Percentiles rank a stretch among this genome's conserved stretches.
Conservation (phyloP, 2,797 vertebrate genomes). For the Pipistrellus nathusii region DNA sequence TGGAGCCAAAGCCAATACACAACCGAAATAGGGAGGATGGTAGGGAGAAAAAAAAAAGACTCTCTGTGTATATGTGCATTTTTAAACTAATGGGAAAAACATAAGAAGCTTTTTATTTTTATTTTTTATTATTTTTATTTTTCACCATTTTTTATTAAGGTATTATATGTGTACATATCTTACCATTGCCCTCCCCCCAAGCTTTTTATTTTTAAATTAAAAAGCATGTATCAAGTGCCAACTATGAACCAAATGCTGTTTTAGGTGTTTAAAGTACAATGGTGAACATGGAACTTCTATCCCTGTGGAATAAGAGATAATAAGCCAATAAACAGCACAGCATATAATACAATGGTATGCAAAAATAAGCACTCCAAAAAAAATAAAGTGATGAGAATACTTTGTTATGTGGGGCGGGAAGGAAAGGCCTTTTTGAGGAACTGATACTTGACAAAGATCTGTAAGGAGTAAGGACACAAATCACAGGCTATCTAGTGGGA, state of each 20-base stretch:
- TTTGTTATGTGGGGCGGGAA: background rate
- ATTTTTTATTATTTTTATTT: background rate
- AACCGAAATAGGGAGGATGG: background rate
- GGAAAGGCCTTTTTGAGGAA: background rate
- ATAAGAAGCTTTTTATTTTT: background rate
- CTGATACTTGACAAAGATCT: background rate
- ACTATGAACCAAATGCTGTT: background rate
- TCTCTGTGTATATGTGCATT: background rate
- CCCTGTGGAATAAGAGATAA: background rate
- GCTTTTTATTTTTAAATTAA: background rate
- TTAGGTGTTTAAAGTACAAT: background rate
- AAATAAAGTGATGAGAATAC: background rate
- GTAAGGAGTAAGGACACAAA: background rate
- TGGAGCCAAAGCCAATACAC: background rate
- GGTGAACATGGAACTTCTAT: background rate
- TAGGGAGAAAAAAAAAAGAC: background rate
- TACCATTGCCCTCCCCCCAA: background rate
- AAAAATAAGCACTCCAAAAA: slow-evolving; percentile 2
- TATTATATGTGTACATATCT: too few species aligned
- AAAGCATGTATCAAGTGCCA: background rate
- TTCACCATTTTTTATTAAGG: too few species aligned
- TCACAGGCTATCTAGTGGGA: background rate
- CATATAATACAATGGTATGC: background rate
- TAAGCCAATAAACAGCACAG: background rate
- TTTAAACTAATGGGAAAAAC: slow-evolving; percentile 62